Base-by-base conservation (phyloP, 64 coral and sea anemone species). In the Orbicella faveolata region DNA sequence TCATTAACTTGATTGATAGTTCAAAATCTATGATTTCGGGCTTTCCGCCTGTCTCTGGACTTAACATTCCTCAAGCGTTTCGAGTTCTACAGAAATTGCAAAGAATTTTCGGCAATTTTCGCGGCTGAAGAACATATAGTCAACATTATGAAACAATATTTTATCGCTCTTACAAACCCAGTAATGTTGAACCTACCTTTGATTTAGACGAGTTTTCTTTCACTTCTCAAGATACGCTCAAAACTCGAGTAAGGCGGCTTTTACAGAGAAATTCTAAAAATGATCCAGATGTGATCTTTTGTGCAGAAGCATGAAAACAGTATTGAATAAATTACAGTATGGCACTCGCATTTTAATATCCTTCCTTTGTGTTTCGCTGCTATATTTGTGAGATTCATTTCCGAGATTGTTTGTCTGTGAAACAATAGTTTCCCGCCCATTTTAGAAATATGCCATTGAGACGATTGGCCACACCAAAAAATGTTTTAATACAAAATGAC, bases 301-400 rank as follows among this genome's bases (percentile, higher is more conserved):
- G 67, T 26, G 67, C 21, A 18, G 7, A 16, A 57, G 11, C 52
- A 13, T 82, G 65, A 70, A 85, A 52, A 85, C 21, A 30, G 0
- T 16, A 13, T 72, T 51, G 82, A 85, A 85, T 85, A 85, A 52
- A 85, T 85, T 85, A 52, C 16, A 53, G 64, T 73, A 25, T 51
- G 14, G 63, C 1, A 36, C 20, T 52, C 19, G 65, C 82, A 85
- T 11, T 52, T 52, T 52, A 48, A 70, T 39, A 70, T 44, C n/a
- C 18, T 15, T 15, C 1, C 65, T 72, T 85, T 85, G 41, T 85
- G 3, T 52, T 68, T 55, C n/a, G 35, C 13, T 14, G 18, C 35
- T 15, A n/a, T 30, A 30, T 36, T 30, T 85, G 26, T 83, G 63
- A 83, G 80, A 36, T n/a, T 7, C 26, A 23, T 62, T 36, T 81